These are phyloP conservation scores for Heliconius eleuchia DNA, from an alignment of 1,140 invertebrate genomes.

Conservation along the genomic window DNA sequence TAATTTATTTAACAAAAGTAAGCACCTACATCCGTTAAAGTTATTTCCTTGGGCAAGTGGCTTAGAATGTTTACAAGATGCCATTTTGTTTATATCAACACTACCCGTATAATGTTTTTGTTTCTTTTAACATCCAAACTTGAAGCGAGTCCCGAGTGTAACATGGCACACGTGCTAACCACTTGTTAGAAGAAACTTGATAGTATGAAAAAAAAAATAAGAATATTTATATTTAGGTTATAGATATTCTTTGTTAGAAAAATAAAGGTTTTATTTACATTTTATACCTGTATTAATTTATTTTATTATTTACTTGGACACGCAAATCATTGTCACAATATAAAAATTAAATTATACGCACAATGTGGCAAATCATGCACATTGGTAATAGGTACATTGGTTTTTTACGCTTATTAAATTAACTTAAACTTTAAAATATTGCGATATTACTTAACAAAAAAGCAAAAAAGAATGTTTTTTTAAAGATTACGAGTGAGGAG, in stretches of 20 bases:
- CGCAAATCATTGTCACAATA: no score
- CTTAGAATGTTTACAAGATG: constrained; percentile 26
- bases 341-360: no score
- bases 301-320: no score
- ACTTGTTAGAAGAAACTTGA: constrained; percentile 20
- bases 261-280: no score
- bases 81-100: constrained; percentile 20
- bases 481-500: no score
- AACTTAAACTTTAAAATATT: no score
- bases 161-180: constrained; percentile 18
- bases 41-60: constrained; percentile 18
- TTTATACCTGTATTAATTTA: no score
- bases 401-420: no score
- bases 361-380: no score
- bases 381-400: no score
- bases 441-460: no score
- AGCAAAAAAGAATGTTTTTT: no score
- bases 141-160: not conserved
- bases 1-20: not conserved
- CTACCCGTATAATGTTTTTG: constrained; percentile 18
- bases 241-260: not conserved
- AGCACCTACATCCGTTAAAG: constrained; percentile 12
- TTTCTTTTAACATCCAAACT: constrained; percentile 23
- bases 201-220: not conserved
- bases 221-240: not conserved